phyloP scores from a whole-genome alignment of 64 coral and sea anemone genomes.

The Pocillopora verrucosa region DNA sequence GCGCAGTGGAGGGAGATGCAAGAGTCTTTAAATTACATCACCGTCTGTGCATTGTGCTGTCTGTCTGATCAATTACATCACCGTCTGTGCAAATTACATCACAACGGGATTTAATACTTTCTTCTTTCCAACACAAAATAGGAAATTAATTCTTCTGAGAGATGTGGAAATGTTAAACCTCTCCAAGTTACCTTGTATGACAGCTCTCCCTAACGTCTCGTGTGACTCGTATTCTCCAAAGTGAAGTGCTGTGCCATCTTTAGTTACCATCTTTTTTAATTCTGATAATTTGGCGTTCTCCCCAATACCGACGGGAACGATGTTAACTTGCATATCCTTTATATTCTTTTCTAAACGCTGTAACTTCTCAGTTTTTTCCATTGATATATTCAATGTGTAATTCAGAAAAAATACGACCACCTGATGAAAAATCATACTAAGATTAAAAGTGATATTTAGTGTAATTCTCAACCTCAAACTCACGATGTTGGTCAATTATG shows the following conservation, averaged over 20 bases:
- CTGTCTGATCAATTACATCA: too few relatives aligned
- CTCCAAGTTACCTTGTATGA: not conserved
- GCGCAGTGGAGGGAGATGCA: too few relatives aligned
- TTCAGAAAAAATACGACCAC: not conserved
- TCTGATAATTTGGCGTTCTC: not conserved
- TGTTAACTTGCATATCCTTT: not conserved
- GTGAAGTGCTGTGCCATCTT: not conserved
- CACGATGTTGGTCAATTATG: too few relatives aligned
- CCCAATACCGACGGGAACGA: not conserved
- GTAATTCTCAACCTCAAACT: too few relatives aligned
- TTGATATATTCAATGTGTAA: not conserved
- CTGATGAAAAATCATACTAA: not conserved
- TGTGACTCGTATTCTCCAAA: slow-evolving; percentile 2
- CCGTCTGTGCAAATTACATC: too few relatives aligned
- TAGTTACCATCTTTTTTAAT: not conserved
- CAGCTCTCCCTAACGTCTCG: not conserved
- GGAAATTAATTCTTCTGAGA: too few relatives aligned
- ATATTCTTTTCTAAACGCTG: not conserved
- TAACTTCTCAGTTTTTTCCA: not conserved
- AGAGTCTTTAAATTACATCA: too few relatives aligned
- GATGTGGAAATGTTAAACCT: too few relatives aligned
- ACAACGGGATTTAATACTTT: too few relatives aligned
- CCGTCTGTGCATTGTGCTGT: too few relatives aligned
- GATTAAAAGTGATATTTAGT: not conserved
- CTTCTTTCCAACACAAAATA: too few relatives aligned